Percentiles rank a stretch among this genome's conserved stretches.
These are phyloP conservation scores for Lamprotornis superbus DNA, from an alignment of 2,113 vertebrate genomes.

Conservation along the genomic window DNA sequence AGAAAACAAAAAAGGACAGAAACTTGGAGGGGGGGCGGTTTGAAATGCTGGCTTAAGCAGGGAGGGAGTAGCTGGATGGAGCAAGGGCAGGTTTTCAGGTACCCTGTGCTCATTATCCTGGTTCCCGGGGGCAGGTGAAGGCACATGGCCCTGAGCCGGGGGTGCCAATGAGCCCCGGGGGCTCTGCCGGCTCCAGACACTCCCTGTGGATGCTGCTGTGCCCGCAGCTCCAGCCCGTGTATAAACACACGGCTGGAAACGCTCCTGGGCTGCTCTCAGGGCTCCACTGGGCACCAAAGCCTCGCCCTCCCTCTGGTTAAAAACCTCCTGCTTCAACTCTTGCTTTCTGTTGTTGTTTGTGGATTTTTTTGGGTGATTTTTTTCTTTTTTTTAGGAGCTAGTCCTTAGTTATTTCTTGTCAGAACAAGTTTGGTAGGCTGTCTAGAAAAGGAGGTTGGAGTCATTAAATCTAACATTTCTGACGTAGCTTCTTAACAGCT, in stretches of 20 bases:
- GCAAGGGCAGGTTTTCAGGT: not conserved
- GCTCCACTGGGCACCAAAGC: not conserved
- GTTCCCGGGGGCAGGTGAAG: not conserved
- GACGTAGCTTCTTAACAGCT: not conserved
- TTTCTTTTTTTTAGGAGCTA: fast-evolving
- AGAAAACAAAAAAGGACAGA: not conserved
- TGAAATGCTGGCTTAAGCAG: not conserved
- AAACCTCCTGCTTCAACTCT: not conserved
- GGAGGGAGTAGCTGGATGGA: not conserved
- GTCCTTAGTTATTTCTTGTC: not conserved
- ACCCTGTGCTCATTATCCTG: fast-evolving
- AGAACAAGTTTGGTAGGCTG: not conserved
- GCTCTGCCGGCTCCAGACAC: not conserved
- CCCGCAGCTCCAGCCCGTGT: too few species aligned
- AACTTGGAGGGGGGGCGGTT: not conserved
- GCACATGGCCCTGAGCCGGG: not conserved
- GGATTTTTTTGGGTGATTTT: not conserved
- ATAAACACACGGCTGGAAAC: not conserved
- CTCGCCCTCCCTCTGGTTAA: not conserved
- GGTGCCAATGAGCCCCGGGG: fast-evolving
- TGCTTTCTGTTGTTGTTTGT: not conserved
- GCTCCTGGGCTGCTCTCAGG: not conserved
- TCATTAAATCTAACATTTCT: not conserved
- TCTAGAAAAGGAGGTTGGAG: not conserved
- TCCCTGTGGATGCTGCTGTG: not conserved